Evolutionary conservation across 1,140 invertebrate species (phyloP), one percentile per base, ranked within the genome.

Genomic region (Aphelenchoides fujianensis): DNA sequence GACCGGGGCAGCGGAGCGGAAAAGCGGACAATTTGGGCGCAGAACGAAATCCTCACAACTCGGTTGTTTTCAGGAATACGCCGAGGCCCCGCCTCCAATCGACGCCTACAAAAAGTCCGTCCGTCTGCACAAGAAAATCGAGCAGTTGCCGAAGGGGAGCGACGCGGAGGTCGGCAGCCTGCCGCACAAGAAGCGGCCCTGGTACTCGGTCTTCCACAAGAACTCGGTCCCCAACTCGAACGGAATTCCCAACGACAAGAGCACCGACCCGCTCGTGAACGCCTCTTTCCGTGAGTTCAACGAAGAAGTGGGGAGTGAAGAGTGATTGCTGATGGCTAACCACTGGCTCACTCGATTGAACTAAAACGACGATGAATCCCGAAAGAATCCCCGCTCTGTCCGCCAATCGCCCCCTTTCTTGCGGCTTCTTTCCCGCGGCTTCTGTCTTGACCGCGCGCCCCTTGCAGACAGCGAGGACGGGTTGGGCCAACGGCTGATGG

Each of bases 251-350:
- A 57, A 70, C 16, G 79, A 80, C 48, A 80, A 80, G 62, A 79
- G 75, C 36, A 80, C 79, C 19, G 79, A 80, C 68, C 76, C 77
- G 55, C 68, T 79, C 2, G 70, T 79, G 12, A 48, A 27, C n/a
- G 28, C 63, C 5, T 48, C 71, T n/a, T 32, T 69, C 34, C 35
- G 35, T 73, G n/a, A n/a, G n/a, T n/a, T n/a, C n/a, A n/a, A n/a
- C n/a, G n/a, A n/a, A n/a, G n/a, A n/a, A n/a, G n/a, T n/a, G n/a
- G n/a, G n/a, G n/a, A n/a, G n/a, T n/a, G n/a, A n/a, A n/a, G n/a
- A n/a, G n/a, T n/a, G n/a, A n/a, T n/a, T n/a, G n/a, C n/a, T n/a
- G n/a, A n/a, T n/a, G n/a, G n/a, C n/a, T n/a, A n/a, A n/a, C n/a
- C n/a, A n/a, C n/a, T n/a, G n/a, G n/a, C n/a, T n/a, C n/a, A n/a